Base-by-base conservation (phyloP, 2,888 invertebrate species). In the Arge pagana region DNA sequence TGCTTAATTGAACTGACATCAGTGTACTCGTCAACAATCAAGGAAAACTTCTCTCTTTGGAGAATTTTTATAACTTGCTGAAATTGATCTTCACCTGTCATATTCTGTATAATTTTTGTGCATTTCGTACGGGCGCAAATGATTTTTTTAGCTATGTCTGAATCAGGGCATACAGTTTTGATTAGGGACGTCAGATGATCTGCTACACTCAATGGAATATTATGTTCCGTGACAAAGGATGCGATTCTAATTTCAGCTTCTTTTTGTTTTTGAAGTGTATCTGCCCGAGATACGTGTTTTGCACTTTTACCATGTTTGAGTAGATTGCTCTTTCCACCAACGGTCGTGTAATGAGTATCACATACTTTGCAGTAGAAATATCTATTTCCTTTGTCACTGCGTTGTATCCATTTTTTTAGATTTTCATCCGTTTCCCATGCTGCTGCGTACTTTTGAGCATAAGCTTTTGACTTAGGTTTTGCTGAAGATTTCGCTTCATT, bases 221-320 rank as follows among this genome's bases (percentile, higher is more conserved):
- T 60, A 49, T 65, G 63, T 49, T 63, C 64, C 11, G 59, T 61
- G 30, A 64, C 35, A 37, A 64, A 60, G 15, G 56, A 53, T 28
- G 53, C 41, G 11, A 60, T 21, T 7, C 43, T 36, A 36, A 62
- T 51, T 56, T 61, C 62, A 15, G 31, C 55, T 41, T 43, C 52
- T 52, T 60, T 35, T 15, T 35, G 35, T 35, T 35, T 35, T 15
- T 35, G 11, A 3, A 35, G 4, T 28, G 24, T 16, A 35, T 21
- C 41, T 10, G 41, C 41, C 8, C 41, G 40, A 28, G 48, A 24
- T 10, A 13, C 16, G 13, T 36, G 52, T 23, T 53, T 53, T n/a
- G 24, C 36, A 28, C 52, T 41, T 41, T 28, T 19, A 13, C 10
- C 35, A 23, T 53, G 48, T 18, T 48, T 53, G 10, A 33, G 33